These are phyloP conservation scores for Gordius sp. DNA, from an alignment of 2,888 invertebrate genomes.

Conservation along the genomic window DNA sequence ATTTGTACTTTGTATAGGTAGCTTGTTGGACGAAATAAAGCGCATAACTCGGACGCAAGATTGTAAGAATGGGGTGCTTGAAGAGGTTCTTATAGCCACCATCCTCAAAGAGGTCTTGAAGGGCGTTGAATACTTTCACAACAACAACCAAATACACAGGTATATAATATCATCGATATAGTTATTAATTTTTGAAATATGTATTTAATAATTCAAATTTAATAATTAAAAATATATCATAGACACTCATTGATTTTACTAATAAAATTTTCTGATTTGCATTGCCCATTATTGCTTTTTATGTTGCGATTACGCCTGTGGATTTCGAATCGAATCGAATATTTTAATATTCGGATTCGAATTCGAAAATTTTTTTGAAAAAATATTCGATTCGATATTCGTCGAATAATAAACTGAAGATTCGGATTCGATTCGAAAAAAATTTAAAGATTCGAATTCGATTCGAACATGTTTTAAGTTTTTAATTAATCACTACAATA, in stretches of 20 bases:
- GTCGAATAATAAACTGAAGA: too few species aligned
- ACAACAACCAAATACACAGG: conserved; percentile 92
- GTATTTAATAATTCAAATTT: background rate
- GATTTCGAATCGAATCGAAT: too few species aligned
- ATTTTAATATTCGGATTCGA: too few species aligned
- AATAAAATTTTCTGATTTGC: conserved; percentile 10
- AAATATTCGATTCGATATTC: too few species aligned
- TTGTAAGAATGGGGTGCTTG: conserved; percentile 72
- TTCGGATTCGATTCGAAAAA: too few species aligned
- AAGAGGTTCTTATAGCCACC: conserved; percentile 84
- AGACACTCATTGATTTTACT: background rate
- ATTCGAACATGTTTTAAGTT: too few species aligned
- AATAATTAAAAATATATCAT: background rate
- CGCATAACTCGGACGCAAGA: conserved; percentile 69
- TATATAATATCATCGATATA: conserved; percentile 29
- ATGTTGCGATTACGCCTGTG: too few species aligned
- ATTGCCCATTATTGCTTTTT: too few species aligned
- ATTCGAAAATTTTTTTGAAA: too few species aligned
- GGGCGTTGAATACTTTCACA: conserved; percentile 91
- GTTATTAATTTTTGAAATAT: background rate
- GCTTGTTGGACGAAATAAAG: conserved; percentile 46
- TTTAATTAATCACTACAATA: too few species aligned
- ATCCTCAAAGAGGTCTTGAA: conserved; percentile 59
- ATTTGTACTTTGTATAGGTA: conserved; percentile 29
- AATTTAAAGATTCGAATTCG: too few species aligned